Evolutionary conservation across 2,888 invertebrate genomes (phyloP), one percentile per base, ranked within the genome.

Genomic region (Linnaemya tessellans): DNA sequence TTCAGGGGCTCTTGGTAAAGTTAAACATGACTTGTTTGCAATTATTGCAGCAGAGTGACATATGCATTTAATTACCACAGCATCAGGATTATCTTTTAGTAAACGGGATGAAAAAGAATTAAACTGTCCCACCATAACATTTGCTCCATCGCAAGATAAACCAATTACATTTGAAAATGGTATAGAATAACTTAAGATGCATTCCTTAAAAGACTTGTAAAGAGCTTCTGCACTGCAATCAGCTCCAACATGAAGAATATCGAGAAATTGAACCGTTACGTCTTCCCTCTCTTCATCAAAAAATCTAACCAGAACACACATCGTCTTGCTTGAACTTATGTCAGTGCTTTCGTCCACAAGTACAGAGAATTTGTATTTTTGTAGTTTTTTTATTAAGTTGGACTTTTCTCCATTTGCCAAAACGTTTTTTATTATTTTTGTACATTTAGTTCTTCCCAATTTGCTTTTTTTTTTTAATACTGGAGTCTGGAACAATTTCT

Each of bases 371-470:
- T 51, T 74, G 30, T 35, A 35, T 20, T 51, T 8, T 54, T 74
- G 49, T 18, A 74, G 54, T 25, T 64, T 74, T 54, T 3, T 11
- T 54, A 74, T 25, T 51, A 41, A 30, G 15, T 49, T 18, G n/a
- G n/a, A n/a, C n/a, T n/a, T n/a, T n/a, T n/a, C n/a, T n/a, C n/a
- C n/a, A n/a, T n/a, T n/a, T n/a, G 64, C 77, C 41, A 77, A 25
- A 7, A 67, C 67, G 10, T n/a, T n/a, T n/a, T n/a, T n/a, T n/a
- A n/a, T n/a, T n/a, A n/a, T n/a, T n/a, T n/a, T n/a, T n/a, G n/a
- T 56, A 56, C 77, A 77, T 35, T 77, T 65, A 22, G 54, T 54
- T 58, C 77, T 38, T n/a, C 77, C 67, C 9, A 67, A 58, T 54
- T 67, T 11, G 18, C 9, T n/a, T 15, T 18, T 67, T 78, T 18